Base-by-base conservation (phyloP, 2,888 invertebrate species). In the Stenotaenia linearis region DNA sequence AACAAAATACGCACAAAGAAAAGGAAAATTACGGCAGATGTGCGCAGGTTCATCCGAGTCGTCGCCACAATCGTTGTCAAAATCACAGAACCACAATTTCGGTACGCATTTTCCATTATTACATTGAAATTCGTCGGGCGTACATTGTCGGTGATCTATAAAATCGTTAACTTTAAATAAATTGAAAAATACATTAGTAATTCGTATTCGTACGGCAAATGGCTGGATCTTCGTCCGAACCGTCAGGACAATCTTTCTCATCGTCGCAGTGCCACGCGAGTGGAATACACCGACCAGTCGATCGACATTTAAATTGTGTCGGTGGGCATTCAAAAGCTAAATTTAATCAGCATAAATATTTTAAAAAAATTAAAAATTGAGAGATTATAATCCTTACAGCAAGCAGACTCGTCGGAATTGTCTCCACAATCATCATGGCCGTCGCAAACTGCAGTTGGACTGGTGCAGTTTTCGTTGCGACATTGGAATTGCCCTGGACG, bases 11-110 rank as follows among this genome's bases (percentile, higher is more conserved):
- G 81, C n/a, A n/a, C n/a, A n/a, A n/a, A n/a, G n/a, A n/a, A n/a
- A n/a, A n/a, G n/a, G n/a, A n/a, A n/a, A n/a, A n/a, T 84, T 84
- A 82, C 86, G 83, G 85, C 97, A 97, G 90, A 94, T 92, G 85
- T 95, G 95, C 0, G 95, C 95, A 0, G 96, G 95, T 85, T 98
- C 97, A 85, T 98, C 97, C 0, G 95, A 94, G 85, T 96, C 95
- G 84, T 97, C 97, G 0, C 95, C 95, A 84, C 97, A 98, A 85
- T 97, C 97, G 84, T 96, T 93, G 86, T 97, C 97, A 83, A 93
- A 94, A 84, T 98, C 97, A 86, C 97, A 98, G 90, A 94, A 93
- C 97, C 97, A 97, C 28, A 95, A 86, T 85, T 94, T 94, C 0
- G 94, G 95, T 82, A 98, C 97, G 86, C 98, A 98, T 79, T 95